A percentile compares a stretch with the other conserved stretches of the same genome.
These are phyloP conservation scores for Donacobius atricapilla DNA, from an alignment of 2,113 vertebrate genomes.

Conservation along the genomic window DNA sequence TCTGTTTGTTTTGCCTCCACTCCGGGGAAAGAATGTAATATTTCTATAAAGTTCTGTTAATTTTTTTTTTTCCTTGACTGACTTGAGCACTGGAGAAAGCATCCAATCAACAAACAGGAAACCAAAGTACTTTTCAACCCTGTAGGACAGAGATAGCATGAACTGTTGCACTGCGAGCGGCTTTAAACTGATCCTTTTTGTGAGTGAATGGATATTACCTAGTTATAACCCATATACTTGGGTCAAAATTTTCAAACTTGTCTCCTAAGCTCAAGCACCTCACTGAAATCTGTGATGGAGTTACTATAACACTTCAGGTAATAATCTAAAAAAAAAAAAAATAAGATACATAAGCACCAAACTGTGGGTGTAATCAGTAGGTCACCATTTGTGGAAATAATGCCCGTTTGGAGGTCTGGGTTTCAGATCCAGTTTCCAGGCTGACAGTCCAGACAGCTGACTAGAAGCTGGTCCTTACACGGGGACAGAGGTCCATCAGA, in stretches of 20 bases:
- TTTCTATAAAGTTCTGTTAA: constrained; percentile 22
- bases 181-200: background rate
- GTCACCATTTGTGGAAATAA: background rate
- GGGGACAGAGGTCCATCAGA: background rate
- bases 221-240: background rate
- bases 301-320: background rate
- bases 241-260: background rate
- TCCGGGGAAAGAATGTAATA: constrained; percentile 24
- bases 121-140: background rate
- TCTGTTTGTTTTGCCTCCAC: constrained; percentile 58
- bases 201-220: background rate
- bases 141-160: background rate
- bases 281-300: background rate
- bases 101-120: background rate
- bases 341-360: background rate
- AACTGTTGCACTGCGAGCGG: background rate
- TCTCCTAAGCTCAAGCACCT: background rate
- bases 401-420: background rate
- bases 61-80: constrained; percentile 10
- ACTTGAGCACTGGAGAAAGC: constrained; percentile 1
- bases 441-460: rapidly evolving
- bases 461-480: background rate
- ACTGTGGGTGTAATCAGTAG: background rate
- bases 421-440: background rate
- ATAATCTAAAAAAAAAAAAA: background rate